Evolutionary conservation across 23 tunicate genomes (phyloP), one percentile per base, ranked within the genome.

Genomic region (Ciona savignyi): DNA sequence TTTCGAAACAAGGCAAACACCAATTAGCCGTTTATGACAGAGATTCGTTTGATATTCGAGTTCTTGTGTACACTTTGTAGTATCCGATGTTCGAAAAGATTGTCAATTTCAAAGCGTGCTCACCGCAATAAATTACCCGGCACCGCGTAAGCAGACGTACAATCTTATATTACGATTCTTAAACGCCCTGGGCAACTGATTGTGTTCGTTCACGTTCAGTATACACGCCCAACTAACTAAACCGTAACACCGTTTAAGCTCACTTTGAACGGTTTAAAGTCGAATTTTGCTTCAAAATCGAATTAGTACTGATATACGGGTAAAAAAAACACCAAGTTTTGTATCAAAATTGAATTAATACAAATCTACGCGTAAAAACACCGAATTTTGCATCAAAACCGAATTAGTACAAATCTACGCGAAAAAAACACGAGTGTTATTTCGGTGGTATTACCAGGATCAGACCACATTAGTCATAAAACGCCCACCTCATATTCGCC

Each of bases 401-500:
- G 56, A 42, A 42, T 6, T 15, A 9, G 15, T 42, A 6, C 56
- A 42, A 42, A 42, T 42, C 9, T 42, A 42, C 9, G 15, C 56
- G 56, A 42, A 42, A 42, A 6, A 9, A 42, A 6, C 15, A 6
- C 9, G 56, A 42, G 56, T 42, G 11, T 42, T 42, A 42, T 6
- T 15, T 6, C 15, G 11, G 15, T 6, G 15, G 11, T 42, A 6
- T 9, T 42, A 42, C 56, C 56, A 42, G 9, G 15, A 6, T 42
- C 15, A 42, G 11, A 42, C 56, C n/a, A 42, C 9, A 42, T 42
- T 42, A 42, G 56, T 6, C 56, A n/a, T n/a, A 42, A 42, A 6
- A 42, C 56, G 11, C 56, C 9, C 9, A 91, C 97, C 91, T 85
- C 79, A 65, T 95, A 85, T 23, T 76, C 68, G 0, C 99, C 99